These are phyloP conservation scores for Eulithis prunata DNA, from an alignment of 2,888 invertebrate species.

Conservation along the genomic window DNA sequence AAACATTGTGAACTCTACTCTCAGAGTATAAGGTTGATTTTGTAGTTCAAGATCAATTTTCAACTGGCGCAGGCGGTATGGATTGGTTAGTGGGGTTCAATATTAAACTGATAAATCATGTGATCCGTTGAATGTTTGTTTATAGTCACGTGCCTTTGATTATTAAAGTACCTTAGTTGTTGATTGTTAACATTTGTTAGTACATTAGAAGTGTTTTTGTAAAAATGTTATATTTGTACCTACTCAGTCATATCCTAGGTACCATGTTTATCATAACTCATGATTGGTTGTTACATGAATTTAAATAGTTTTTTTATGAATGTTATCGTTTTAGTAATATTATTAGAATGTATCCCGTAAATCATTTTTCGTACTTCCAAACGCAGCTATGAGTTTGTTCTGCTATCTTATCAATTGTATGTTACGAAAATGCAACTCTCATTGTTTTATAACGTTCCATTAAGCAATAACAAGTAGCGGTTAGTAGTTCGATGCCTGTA, in stretches of 20 bases:
- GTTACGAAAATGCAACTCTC: too few species aligned
- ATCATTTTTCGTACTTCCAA: too few species aligned
- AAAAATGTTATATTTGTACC: constrained; percentile 11
- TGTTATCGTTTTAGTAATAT: background rate
- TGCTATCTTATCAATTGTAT: too few species aligned
- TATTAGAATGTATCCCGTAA: background rate
- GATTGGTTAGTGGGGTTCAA: constrained; percentile 20
- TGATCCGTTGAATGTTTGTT: constrained; percentile 50
- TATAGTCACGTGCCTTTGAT: constrained; percentile 62
- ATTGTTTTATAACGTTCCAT: background rate
- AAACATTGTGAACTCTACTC: background rate
- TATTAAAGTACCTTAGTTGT: constrained; percentile 47
- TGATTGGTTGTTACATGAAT: background rate
- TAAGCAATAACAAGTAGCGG: constrained; percentile 21
- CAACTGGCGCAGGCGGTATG: constrained; percentile 23
- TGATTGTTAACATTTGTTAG: constrained; percentile 51
- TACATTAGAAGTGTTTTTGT: constrained; percentile 21
- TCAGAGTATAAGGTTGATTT: background rate
- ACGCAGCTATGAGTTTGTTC: too few species aligned
- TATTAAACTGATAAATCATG: background rate
- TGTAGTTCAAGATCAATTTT: background rate
- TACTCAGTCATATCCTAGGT: constrained; percentile 30
- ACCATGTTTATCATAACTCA: constrained; percentile 4
- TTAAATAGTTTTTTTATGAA: background rate
- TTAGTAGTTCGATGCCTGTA: constrained; percentile 18